Evolutionary conservation across 1,140 invertebrate genomes (phyloP), one percentile per base, ranked within the genome.

Genomic region (Eciton burchellii): DNA sequence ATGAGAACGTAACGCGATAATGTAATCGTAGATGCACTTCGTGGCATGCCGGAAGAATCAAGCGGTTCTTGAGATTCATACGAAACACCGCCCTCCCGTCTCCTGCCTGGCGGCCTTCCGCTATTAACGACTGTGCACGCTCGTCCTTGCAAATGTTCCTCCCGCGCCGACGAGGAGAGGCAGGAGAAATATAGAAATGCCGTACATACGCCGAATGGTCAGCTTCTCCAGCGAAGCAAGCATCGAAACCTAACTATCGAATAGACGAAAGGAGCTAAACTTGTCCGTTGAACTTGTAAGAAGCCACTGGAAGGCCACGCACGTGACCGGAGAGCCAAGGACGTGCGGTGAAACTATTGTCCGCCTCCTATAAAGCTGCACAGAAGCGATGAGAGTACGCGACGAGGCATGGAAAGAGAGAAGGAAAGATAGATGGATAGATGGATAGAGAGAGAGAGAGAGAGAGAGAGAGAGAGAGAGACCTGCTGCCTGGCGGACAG

Each of bases 251-350:
- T 89, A 87, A 87, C 84, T 88, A 87, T 89, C 84, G 76, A 71
- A 72, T 35, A 84, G 73, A 87, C 85, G 88, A 82, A 87, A 82
- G 77, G 81, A 88, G 73, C 81, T 74, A 89, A 89, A 89, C 84
- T 88, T 89, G 88, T 84, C 65, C 71, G 87, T 88, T 88, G 85
- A 89, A 87, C 87, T 89, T 88, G 84, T 82, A 89, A 85, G 88
- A 89, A 89, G 87, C 74, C 72, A 84, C 74, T 85, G 81, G 76
- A 83, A 83, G 89, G 84, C 81, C 82, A 86, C 71, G 85, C 86
- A 88, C 90, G 90, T 91, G 90, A 91, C 84, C 60, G 57, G 89
- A 59, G 84, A 89, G 57, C 79, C 62, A 90, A 89, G 82, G 82
- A 84, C 41, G 71, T 45, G 81, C 65, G 70, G 90, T 29, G 52